These are phyloP conservation scores for Synchiropus splendidus DNA, from an alignment of 2,113 vertebrate genomes.

Conservation along the genomic window DNA sequence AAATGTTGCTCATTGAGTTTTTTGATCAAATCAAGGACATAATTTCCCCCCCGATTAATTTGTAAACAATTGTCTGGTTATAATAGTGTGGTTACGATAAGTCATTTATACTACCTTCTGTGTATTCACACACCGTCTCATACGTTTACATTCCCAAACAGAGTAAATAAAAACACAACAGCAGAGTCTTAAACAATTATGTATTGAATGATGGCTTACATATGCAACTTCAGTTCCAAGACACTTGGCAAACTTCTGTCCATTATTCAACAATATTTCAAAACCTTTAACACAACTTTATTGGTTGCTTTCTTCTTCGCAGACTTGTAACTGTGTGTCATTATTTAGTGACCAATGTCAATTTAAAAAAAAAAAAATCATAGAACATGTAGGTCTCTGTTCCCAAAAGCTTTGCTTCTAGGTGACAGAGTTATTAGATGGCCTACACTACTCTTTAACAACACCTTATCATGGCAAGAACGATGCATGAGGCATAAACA, in stretches of 20 bases:
- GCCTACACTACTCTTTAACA: slow-evolving; percentile 22
- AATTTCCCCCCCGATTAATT: too few species aligned
- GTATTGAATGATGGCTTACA: slow-evolving; percentile 71
- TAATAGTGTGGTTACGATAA: too few species aligned
- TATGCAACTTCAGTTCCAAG: slow-evolving; percentile 59
- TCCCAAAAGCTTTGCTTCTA: slow-evolving; percentile 50
- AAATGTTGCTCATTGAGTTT: too few species aligned
- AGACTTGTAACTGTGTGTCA: slow-evolving; percentile 28
- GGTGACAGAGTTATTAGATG: slow-evolving; percentile 22
- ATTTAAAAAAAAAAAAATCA: slow-evolving; percentile 44
- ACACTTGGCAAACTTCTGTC: slow-evolving; percentile 18
- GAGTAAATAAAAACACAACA: slow-evolving; percentile 52
- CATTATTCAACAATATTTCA: slow-evolving; percentile 17
- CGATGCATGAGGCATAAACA: slow-evolving; percentile 49
- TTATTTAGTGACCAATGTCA: slow-evolving; percentile 58
- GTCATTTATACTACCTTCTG: too few species aligned
- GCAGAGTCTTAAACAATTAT: slow-evolving; percentile 64
- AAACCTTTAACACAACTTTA: slow-evolving; percentile 22
- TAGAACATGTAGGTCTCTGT: slow-evolving; percentile 24
- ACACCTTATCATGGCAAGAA: slow-evolving; percentile 35
- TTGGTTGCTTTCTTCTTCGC: slow-evolving; percentile 22
- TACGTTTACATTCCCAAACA: slow-evolving; percentile 1
- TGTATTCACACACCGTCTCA: too few species aligned
- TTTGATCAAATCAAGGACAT: too few species aligned
- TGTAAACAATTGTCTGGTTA: too few species aligned